Evolutionary conservation across 2,113 vertebrate species (phyloP), one percentile per base, ranked within the genome.

Genomic region (Lates calcarifer): DNA sequence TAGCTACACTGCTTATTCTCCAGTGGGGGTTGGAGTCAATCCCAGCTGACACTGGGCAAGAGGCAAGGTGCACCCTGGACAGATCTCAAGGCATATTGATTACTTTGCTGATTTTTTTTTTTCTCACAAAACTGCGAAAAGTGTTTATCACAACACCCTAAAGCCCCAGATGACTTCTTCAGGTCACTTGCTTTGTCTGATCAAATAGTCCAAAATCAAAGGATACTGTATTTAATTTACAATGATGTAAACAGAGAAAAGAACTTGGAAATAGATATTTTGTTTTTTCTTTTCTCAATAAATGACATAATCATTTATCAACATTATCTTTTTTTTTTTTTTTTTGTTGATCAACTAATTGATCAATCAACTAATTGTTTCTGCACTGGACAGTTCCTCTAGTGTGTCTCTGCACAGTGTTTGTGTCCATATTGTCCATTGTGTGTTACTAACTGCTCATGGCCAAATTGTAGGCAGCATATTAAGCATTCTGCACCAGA

Each of bases 401-500:
- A 22, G 11, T 8, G 3, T 64, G 12, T 60, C 22, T n/a, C 41
- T n/a, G n/a, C 35, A 12, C 1, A 1, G 6, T 60, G 33, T 66
- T 55, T 77, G 29, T 61, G 3, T 67, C 4, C 10, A 10, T 47
- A 37, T 57, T 47, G 58, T 56, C 31, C 43, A 35, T 12, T 24
- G 22, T 72, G 17, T 72, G 17, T 81, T 28, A 18, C 14, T 71
- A 51, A 3, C 15, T 28, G 14, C 20, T 35, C 35, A 18, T 9
- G 11, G 55, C 31, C 7, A 64, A 22, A 66, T 41, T 68, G 70
- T 45, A 13, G 62, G 26, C 31, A 56, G 26, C 26, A 53, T 47
- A 58, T 65, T 80, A 66, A 78, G 43, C 56, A 83, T 86, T 85
- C 73, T 80, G 62, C 49, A 71, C 41, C 60, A 62, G 51, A 45